A percentile compares a stretch with the other conserved stretches of the same genome.
phyloP scores from a whole-genome alignment of 2,797 vertebrate species.

The Sardinella longiceps region DNA sequence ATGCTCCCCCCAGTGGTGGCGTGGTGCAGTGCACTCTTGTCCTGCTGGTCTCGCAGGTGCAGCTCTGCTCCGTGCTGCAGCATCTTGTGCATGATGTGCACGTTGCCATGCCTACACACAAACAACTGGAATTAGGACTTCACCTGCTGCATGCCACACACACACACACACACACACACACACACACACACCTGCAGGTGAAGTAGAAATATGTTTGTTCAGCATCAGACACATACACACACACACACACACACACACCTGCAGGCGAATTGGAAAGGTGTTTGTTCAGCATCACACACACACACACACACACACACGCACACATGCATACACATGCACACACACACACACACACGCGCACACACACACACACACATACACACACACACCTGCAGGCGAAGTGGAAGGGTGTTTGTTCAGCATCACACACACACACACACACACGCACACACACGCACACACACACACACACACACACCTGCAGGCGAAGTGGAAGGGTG shows the following conservation, averaged over 20 bases:
- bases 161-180: not conserved
- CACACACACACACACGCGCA: not conserved
- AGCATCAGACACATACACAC: not conserved
- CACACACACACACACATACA: not conserved
- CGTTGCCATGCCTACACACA: slow-evolving; percentile 74
- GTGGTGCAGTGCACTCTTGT: slow-evolving; percentile 78
- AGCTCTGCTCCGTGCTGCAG: slow-evolving; percentile 77
- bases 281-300: too few species aligned
- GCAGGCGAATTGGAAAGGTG: too few species aligned
- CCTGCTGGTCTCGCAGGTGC: slow-evolving; percentile 69
- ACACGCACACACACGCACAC: too few species aligned
- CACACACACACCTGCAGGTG: too few species aligned
- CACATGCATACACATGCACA: not conserved
- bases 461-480: too few species aligned
- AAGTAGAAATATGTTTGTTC: not conserved
- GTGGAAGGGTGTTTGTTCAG: too few species aligned
- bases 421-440: too few species aligned
- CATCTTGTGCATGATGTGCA: slow-evolving; percentile 79
- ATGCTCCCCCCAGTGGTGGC: slow-evolving; percentile 79
- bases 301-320: slow-evolving; percentile 6
- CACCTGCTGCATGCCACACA: not conserved
- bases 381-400: not conserved
- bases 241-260: not conserved
- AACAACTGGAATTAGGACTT: not conserved
- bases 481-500: too few species aligned